phyloP scores from a whole-genome alignment of 2,888 invertebrate species.

The Conus canariensis region DNA sequence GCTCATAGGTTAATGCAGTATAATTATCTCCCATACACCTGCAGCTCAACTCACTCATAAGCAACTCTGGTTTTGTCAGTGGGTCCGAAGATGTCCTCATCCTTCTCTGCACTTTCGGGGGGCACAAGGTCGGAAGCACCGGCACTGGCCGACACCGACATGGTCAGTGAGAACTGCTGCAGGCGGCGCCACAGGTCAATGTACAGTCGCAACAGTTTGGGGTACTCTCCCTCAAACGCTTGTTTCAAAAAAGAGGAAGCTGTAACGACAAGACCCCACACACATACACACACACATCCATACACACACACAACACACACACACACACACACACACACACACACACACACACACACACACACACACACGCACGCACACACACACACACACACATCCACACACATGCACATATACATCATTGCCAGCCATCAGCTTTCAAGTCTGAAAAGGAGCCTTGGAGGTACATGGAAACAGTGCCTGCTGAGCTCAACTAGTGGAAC shows the following conservation, averaged over 20 bases:
- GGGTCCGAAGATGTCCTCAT: slow-evolving; percentile 55
- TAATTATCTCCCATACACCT: no score
- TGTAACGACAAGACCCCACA: slow-evolving; percentile 42
- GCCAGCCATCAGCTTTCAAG: no score
- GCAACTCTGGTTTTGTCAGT: slow-evolving; percentile 45
- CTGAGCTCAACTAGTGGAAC: no score
- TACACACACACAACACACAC: no score
- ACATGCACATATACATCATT: no score
- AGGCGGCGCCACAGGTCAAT: slow-evolving; percentile 87
- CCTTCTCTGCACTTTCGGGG: slow-evolving; percentile 34
- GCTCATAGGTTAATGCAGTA: no score
- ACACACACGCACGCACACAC: no score
- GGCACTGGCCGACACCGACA: slow-evolving; percentile 56
- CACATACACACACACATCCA: not conserved
- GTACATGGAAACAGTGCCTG: no score
- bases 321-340: no score
- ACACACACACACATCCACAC: no score
- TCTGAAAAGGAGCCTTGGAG: no score
- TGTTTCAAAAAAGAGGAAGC: slow-evolving; percentile 84
- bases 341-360: no score
- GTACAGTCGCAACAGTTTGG: slow-evolving; percentile 89
- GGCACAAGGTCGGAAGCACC: slow-evolving; percentile 47
- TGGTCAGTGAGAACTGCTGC: slow-evolving; percentile 79
- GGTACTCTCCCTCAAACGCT: slow-evolving; percentile 92
- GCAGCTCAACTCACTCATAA: slow-evolving; percentile 54